Evolutionary conservation across 2,113 vertebrate genomes (phyloP).

Genomic region (Petroica traversi): DNA sequence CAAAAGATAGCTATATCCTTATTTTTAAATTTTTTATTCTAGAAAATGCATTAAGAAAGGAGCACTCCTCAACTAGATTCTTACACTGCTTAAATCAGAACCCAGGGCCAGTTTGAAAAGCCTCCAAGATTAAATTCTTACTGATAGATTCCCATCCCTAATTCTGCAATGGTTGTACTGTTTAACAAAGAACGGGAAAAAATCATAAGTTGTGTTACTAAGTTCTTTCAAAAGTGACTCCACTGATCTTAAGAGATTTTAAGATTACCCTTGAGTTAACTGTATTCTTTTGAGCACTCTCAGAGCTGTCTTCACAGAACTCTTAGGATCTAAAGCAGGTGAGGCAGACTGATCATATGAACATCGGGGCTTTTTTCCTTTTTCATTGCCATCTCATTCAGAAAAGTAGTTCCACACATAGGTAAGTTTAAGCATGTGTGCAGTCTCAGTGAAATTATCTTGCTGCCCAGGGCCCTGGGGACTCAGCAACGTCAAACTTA

Average conservation of each 20-base stretch:
- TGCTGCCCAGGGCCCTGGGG: neutral
- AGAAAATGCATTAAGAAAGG: neutral
- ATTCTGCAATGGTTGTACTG: neutral
- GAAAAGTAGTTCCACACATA: neutral
- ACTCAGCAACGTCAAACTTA: neutral
- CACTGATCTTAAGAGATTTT: neutral
- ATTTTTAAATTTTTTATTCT: neutral
- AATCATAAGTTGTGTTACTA: neutral
- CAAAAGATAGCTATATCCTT: neutral
- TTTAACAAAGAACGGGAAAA: neutral
- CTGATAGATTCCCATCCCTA: neutral
- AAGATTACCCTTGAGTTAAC: neutral
- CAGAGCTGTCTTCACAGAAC: neutral
- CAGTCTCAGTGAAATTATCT: neutral
- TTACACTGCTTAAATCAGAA: neutral
- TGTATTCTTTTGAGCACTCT: neutral
- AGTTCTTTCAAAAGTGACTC: neutral
- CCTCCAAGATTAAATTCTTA: neutral
- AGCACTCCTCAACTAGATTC: neutral
- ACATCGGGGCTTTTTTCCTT: neutral
- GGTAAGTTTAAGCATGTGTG: neutral
- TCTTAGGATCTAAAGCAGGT: neutral
- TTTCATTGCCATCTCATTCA: neutral
- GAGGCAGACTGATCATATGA: neutral
- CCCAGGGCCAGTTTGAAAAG: neutral